Base-by-base conservation (phyloP, 2,888 invertebrate species). In the Allygus modestus region DNA sequence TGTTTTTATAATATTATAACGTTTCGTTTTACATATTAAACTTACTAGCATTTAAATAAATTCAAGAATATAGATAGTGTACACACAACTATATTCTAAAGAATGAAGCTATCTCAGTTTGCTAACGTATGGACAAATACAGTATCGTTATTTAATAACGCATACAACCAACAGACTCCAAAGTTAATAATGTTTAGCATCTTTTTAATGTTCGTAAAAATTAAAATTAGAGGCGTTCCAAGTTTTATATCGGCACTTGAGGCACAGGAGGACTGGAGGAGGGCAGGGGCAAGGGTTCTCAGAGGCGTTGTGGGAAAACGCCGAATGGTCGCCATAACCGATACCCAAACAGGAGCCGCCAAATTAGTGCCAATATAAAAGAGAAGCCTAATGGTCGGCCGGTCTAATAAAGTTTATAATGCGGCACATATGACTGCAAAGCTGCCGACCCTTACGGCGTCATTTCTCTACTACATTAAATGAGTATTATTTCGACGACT, bases 281-380 rank as follows among this genome's bases (percentile, higher is more conserved):
- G 58, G 58, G 5, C 58, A 58, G 9, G 23, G 58, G 26, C 20
- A 23, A 20, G 58, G 58, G 26, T 15, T 17, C 46, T 1, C 69
- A 15, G 51, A 51, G 65, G 11, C 1, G 65, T 37, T 37, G 65
- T 65, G 46, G 75, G 28, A 75, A 75, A 75, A n/a, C n/a, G n/a
- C n/a, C 37, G 75, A 46, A 75, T 37, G 46, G 23, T 7, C 9
- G 77, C 54, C 23, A 51, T 77, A 77, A 77, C 77, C 77, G 54
- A 77, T 77, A 7, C 4, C 54, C 28, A 77, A 75, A 77, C 77
- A 31, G 77, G 77, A 77, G 77, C 77, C 77, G 77, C 77, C 77
- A 51, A 77, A 77, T 77, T 77, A 77, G 77, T 77, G 77, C 77
- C 77, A 77, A 77, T 77, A 77, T 77, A 77, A 77, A 77, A 77